Conservation (phyloP, 2,113 vertebrate species). For the Morone saxatilis region DNA sequence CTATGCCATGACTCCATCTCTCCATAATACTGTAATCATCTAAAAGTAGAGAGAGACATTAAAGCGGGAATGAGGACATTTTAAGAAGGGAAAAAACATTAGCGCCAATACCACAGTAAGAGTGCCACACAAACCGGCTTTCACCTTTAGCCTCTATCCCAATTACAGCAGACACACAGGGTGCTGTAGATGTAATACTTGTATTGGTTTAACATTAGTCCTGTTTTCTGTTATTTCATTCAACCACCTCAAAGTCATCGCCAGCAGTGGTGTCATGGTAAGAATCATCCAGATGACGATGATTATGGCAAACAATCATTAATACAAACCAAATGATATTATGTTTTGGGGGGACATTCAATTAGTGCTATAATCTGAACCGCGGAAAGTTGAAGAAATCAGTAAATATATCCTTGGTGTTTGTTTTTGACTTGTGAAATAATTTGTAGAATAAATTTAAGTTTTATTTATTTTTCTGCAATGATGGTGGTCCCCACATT, state of each 20-base stretch:
- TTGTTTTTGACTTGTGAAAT: background rate
- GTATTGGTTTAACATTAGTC: conserved; percentile 32
- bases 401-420: background rate
- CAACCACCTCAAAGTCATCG: conserved; percentile 43
- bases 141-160: conserved; percentile 71
- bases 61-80: conserved; percentile 72
- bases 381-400: background rate
- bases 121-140: conserved; percentile 69
- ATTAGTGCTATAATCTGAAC: background rate
- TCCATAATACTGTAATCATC: conserved; percentile 77
- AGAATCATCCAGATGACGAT: conserved; percentile 22
- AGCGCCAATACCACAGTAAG: conserved; percentile 73
- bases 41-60: conserved; percentile 71
- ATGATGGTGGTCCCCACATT: background rate
- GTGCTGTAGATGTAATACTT: conserved; percentile 32
- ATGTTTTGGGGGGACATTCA: background rate
- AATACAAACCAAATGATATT: conserved; percentile 9
- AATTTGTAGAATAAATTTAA: background rate
- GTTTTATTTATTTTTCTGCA: background rate
- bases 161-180: conserved; percentile 45
- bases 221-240: conserved; percentile 48
- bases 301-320: conserved; percentile 7
- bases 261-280: conserved; percentile 20
- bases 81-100: conserved; percentile 62
- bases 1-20: conserved; percentile 75